Percentiles rank a stretch among this genome's conserved stretches.
phyloP scores from a whole-genome alignment of 1,140 invertebrate genomes.

The Panagrolaimus sp. region DNA sequence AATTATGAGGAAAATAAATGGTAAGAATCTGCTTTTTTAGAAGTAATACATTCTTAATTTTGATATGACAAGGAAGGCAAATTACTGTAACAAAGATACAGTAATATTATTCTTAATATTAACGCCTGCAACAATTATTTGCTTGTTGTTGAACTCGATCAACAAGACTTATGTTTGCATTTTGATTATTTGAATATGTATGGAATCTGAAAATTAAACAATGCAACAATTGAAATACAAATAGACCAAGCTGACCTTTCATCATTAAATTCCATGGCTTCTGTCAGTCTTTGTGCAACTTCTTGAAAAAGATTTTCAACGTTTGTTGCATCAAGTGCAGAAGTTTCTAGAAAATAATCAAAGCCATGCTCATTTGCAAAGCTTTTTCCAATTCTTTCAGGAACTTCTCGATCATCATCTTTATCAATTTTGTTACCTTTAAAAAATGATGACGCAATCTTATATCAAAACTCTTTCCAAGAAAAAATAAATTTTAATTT shows the following conservation, averaged over 20 bases:
- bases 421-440: constrained; percentile 59
- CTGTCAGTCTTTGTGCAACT: constrained; percentile 51
- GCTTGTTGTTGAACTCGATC: constrained; percentile 37
- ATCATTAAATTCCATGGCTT: constrained; percentile 58
- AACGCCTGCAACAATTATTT: constrained; percentile 28
- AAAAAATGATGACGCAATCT: constrained; percentile 24
- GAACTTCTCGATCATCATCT: constrained; percentile 57
- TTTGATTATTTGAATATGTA: constrained; percentile 18
- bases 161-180: constrained; percentile 26
- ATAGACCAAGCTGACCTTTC: constrained; percentile 37
- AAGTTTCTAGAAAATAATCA: constrained; percentile 58
- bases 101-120: neutral
- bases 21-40: neutral
- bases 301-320: constrained; percentile 58
- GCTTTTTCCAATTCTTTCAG: constrained; percentile 51
- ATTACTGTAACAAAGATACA: no score
- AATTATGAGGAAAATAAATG: no score
- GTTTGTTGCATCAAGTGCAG: constrained; percentile 57
- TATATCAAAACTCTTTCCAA: neutral
- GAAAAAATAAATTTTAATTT: neutral
- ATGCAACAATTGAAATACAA: constrained; percentile 19
- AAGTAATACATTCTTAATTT: neutral
- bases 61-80: no score
- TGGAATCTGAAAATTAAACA: constrained; percentile 32
- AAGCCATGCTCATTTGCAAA: constrained; percentile 57